phyloP scores from a whole-genome alignment of 2,113 vertebrate species.

The Cichladusa arquata region DNA sequence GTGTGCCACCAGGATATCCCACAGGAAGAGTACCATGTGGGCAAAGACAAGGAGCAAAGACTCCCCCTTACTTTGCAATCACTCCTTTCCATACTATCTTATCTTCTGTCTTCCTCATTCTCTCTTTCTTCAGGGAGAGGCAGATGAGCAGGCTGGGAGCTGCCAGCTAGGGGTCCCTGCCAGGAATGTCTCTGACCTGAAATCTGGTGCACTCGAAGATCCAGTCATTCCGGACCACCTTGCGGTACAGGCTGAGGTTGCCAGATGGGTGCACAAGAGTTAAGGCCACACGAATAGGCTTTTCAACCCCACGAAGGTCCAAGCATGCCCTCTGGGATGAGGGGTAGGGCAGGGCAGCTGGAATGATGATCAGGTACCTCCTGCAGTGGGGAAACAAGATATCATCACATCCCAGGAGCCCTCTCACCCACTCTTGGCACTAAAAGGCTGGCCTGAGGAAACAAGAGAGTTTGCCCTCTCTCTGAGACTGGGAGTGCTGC shows the following conservation, averaged over 20 bases:
- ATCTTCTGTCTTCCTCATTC: background rate
- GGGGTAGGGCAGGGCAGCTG: slow-evolving; percentile 55
- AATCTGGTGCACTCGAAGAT: slow-evolving; percentile 46
- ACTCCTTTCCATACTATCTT: background rate
- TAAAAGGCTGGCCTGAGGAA: background rate
- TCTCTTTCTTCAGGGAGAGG: background rate
- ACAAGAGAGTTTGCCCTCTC: background rate
- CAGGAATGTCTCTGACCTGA: background rate
- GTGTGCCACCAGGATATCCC: background rate
- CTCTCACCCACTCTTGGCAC: background rate
- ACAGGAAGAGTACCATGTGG: background rate
- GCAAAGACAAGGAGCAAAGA: background rate
- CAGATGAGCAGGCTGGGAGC: background rate
- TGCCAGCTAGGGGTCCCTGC: background rate
- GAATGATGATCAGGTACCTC: slow-evolving; percentile 63
- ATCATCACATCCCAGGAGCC: too few species aligned
- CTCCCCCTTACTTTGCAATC: background rate
- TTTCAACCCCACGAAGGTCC: slow-evolving; percentile 59
- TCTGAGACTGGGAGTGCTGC: background rate
- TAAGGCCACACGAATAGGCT: slow-evolving; percentile 32
- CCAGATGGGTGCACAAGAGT: slow-evolving; percentile 2
- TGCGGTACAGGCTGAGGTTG: slow-evolving; percentile 55
- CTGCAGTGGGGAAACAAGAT: background rate
- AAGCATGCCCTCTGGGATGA: slow-evolving; percentile 62
- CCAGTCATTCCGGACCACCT: background rate